Base-by-base conservation (phyloP, 2,888 invertebrate genomes). In the Macaria notata region DNA sequence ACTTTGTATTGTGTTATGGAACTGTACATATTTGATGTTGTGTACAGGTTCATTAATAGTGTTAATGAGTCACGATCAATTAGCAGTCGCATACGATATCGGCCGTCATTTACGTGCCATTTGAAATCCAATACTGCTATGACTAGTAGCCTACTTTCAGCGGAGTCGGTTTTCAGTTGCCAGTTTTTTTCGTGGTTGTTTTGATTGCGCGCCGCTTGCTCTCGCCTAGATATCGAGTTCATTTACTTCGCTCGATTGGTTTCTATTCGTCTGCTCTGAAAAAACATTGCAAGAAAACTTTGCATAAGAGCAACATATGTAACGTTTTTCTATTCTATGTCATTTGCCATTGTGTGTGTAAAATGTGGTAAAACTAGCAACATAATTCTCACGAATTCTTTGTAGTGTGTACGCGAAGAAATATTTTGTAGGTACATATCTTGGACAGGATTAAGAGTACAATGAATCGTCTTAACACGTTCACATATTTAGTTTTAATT, bases 31-130 rank as follows among this genome's bases (percentile, higher is more conserved):
- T 1, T 36, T 36, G 33, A 36, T 7, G 31, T 38, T 45, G 47
- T 48, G 53, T 45, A 43, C 51, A 58, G 58, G 48, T 59, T 56
- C 63, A 60, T 63, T 63, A 61, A 61, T 59, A 50, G 46, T 52
- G 59, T 61, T 59, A 49, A 64, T 64, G 66, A 66, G 60, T 66
- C 64, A 63, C 50, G 49, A 57, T 63, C 60, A 66, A 66, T 66
- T 66, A 66, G 64, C 61, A 49, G 53, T 60, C 60, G 51, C 57
- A 43, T 48, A 49, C 58, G 51, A 62, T 60, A 56, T 52, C 45
- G 47, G 43, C 54, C 49, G 56, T 59, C 60, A 49, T 60, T 54
- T 56, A 58, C 58, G 60, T 60, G 50, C 58, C 58, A 60, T 61
- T 63, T 61, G 59, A 57, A 59, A 64, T 58, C 54, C 50, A 57